phyloP scores from a whole-genome alignment of 1,140 invertebrate species.

The Drosophila seguyi region DNA sequence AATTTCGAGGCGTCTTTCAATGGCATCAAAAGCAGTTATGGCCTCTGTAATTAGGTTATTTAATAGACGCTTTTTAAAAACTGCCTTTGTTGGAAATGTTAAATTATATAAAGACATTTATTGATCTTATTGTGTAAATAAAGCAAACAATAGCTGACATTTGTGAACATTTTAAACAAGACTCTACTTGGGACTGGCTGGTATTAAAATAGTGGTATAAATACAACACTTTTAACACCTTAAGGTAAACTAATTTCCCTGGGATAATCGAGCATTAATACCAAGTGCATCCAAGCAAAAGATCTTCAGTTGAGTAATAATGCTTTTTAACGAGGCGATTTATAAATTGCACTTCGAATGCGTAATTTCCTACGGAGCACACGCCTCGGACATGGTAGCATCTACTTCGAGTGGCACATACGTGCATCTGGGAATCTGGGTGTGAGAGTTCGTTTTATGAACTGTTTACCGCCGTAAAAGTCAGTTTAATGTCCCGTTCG shows the following conservation, averaged over 20 bases:
- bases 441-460: conserved; percentile 63
- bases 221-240: not conserved
- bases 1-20: conserved; percentile 19
- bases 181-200: not conserved
- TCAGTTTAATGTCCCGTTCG: conserved; percentile 75
- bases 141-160: not conserved
- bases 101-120: conserved; percentile 2
- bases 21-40: not conserved
- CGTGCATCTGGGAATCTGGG: conserved; percentile 38
- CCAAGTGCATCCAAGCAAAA: not conserved
- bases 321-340: conserved; percentile 4
- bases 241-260: not conserved
- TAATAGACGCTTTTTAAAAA: not conserved
- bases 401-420: conserved; percentile 38
- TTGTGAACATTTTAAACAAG: not conserved
- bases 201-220: not conserved
- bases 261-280: not conserved
- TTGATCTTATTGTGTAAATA: not conserved
- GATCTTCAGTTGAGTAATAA: not conserved
- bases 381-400: conserved; percentile 42
- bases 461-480: conserved; percentile 82
- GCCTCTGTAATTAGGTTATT: conserved; percentile 13
- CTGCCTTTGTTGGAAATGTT: not conserved
- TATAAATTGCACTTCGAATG: conserved; percentile 18
- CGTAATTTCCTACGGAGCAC: conserved; percentile 14